phyloP scores from a whole-genome alignment of 2,113 vertebrate genomes.

The Oreochromis niloticus region DNA sequence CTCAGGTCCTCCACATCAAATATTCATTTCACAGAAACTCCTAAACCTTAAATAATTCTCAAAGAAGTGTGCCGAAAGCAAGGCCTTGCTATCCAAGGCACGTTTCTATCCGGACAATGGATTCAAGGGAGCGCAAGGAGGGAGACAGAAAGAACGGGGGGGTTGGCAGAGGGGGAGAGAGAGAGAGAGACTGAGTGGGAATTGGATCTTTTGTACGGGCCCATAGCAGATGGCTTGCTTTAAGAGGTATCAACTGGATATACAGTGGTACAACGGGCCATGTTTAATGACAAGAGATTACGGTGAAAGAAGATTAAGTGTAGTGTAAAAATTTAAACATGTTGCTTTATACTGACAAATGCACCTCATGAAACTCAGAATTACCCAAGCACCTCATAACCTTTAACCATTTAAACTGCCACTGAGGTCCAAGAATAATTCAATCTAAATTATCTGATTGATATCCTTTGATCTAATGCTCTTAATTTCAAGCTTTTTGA shows the following conservation, averaged over 20 bases:
- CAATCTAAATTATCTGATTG: not conserved
- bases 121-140: constrained; percentile 46
- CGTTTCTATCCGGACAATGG: constrained; percentile 73
- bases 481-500: not conserved
- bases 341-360: not conserved
- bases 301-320: not conserved
- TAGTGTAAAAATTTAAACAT: not conserved
- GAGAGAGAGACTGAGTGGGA: not conserved
- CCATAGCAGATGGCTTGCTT: constrained; percentile 25
- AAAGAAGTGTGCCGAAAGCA: constrained; percentile 71
- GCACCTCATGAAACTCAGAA: not conserved
- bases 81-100: constrained; percentile 71
- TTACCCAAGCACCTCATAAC: not conserved
- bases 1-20: constrained; percentile 76
- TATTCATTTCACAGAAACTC: constrained; percentile 78
- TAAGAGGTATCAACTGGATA: not conserved
- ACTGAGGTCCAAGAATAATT: not conserved
- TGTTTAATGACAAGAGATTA: not conserved
- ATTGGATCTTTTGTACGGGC: constrained; percentile 23
- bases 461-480: not conserved
- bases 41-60: constrained; percentile 81
- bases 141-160: not conserved
- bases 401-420: not conserved
- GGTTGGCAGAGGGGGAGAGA: not conserved
- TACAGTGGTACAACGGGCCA: not conserved